Conservation (phyloP, 2,113 vertebrate genomes). For the Chlorodrepanis virens region DNA sequence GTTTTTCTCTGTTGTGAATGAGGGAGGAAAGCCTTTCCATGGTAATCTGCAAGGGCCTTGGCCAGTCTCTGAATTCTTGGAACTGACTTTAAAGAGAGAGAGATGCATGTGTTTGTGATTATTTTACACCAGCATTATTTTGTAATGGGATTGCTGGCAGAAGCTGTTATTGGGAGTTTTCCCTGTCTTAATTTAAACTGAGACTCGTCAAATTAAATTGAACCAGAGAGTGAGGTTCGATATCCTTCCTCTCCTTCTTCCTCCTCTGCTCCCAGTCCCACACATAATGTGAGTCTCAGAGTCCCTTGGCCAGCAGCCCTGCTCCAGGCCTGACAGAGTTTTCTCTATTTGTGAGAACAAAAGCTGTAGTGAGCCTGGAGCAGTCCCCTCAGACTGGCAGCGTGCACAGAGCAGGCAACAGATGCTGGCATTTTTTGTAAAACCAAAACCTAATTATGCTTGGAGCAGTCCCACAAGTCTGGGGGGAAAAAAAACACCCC, state of each 20-base stretch:
- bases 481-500: not conserved
- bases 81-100: not conserved
- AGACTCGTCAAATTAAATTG: not conserved
- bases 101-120: not conserved
- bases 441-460: constrained; percentile 64
- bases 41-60: not conserved
- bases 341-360: constrained; percentile 51
- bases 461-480: constrained; percentile 48
- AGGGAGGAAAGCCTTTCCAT: not conserved
- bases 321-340: constrained; percentile 20
- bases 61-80: not conserved
- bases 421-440: constrained; percentile 62
- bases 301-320: not conserved
- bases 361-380: constrained; percentile 10
- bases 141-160: not conserved
- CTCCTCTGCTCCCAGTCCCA: not conserved
- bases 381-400: constrained; percentile 46
- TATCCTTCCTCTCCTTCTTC: not conserved
- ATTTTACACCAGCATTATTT: not conserved
- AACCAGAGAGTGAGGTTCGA: not conserved
- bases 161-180: not conserved
- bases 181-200: not conserved
- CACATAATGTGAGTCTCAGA: not conserved
- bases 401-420: constrained; percentile 35
- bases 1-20: not conserved